Evolutionary conservation across 2,888 invertebrate genomes (phyloP).

Genomic region (Agrochola litura): DNA sequence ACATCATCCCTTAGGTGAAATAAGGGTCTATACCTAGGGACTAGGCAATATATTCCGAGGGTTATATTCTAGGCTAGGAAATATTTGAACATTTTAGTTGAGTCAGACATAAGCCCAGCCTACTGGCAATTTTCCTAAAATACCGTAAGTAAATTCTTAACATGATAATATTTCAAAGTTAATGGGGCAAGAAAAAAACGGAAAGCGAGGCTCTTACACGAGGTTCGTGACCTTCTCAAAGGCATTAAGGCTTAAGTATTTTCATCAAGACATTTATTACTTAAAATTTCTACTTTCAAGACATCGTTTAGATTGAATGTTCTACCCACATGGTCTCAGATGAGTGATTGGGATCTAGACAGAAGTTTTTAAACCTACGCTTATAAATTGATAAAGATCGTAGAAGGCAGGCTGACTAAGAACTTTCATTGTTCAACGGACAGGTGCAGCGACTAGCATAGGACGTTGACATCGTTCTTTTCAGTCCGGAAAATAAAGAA

Average conservation of each 20-base stretch:
- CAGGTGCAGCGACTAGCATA: not conserved
- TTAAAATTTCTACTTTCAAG: conserved; percentile 18
- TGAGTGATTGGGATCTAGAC: conserved; percentile 13
- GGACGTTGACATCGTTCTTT: no score
- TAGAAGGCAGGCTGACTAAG: not conserved
- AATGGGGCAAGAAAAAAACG: conserved; percentile 49
- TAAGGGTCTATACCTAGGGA: not conserved
- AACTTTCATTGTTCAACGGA: conserved; percentile 1
- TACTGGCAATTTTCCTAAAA: conserved; percentile 24
- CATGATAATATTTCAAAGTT: conserved; percentile 53
- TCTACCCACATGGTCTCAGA: conserved; percentile 1
- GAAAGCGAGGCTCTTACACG: conserved; percentile 35
- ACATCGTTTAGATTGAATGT: conserved; percentile 16
- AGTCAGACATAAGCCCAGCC: not conserved
- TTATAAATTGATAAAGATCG: conserved; percentile 4
- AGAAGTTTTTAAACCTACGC: not conserved
- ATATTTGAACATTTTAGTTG: not conserved
- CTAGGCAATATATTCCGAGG: no score
- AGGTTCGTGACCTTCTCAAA: conserved; percentile 41
- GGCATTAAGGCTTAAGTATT: conserved; percentile 39
- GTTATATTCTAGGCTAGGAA: not conserved
- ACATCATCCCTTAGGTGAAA: not conserved
- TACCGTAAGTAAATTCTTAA: conserved; percentile 38
- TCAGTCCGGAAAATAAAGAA: not conserved
- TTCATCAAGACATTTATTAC: conserved; percentile 33